Percentiles rank a stretch among this genome's conserved stretches.
These are phyloP conservation scores for Megaustenia siamemsis DNA, from an alignment of 2,888 invertebrate genomes.

Conservation along the genomic window DNA sequence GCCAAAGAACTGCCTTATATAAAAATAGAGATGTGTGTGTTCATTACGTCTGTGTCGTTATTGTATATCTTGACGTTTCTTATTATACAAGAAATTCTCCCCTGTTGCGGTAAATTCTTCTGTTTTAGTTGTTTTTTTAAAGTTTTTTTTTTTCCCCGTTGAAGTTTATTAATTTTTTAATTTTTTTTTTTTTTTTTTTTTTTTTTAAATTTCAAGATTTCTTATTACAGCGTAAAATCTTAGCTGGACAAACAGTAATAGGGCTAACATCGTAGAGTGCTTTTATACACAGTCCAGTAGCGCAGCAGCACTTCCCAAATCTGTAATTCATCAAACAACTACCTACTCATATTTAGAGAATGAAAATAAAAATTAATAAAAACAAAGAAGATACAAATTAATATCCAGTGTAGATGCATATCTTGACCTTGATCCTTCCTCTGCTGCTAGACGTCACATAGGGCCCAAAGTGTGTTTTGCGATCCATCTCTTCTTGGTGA, in stretches of 20 bases:
- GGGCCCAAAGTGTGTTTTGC: too few species aligned
- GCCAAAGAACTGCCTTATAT: background rate
- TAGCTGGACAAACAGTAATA: background rate
- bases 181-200: background rate
- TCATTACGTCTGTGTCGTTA: background rate
- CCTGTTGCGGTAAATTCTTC: slow-evolving; percentile 31
- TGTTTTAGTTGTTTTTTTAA: background rate
- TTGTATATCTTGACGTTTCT: background rate
- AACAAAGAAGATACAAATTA: too few species aligned
- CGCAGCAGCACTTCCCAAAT: too few species aligned
- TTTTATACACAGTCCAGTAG: background rate
- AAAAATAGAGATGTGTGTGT: background rate
- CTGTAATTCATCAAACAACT: too few species aligned
- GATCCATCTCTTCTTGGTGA: too few species aligned
- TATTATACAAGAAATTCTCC: background rate
- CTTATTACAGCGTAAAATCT: background rate
- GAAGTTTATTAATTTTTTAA: too few species aligned
- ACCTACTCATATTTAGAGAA: too few species aligned
- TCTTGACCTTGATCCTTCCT: too few species aligned
- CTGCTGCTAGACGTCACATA: too few species aligned
- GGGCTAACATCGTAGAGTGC: background rate
- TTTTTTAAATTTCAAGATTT: background rate
- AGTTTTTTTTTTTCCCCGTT: too few species aligned
- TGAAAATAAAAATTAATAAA: too few species aligned
- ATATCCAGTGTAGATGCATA: too few species aligned